Base-by-base conservation (phyloP, 2,888 invertebrate genomes). In the Iselma pallidipennis region DNA sequence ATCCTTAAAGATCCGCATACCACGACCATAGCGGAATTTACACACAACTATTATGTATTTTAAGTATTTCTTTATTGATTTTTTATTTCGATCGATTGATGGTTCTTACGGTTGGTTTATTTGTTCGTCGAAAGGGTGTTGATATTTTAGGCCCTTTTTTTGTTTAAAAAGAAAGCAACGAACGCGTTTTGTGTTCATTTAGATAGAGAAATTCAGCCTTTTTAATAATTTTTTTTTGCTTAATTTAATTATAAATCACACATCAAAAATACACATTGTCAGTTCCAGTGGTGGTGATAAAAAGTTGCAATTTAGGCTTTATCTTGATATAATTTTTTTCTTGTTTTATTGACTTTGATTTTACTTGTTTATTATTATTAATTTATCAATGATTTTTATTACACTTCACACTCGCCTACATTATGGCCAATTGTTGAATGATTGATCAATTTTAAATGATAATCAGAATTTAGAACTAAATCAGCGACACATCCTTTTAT, bases 401-500 rank as follows among this genome's bases (percentile, higher is more conserved):
- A 76, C 67, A 74, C 71, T 65, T 76, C 80, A 71, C 82, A 82
- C 72, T 82, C 81, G 59, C 79, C 79, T 50, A 81, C 76, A 66
- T 82, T 82, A 69, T 78, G 77, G 50, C 86, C 85, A 61, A 82
- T 82, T 61, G 83, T 82, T 33, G 86, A 85, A 72, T 84, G 82
- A 63, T 83, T 82, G 57, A 79, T 77, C 16, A 82, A 74, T 66
- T 81, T 78, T 48, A 89, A 81, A 66, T 84, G 83, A 76, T 84
- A 86, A 76, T 88, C 87, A 28, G 85, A 83, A 65, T 86, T 87
- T 49, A 89, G 79, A 51, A 85, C 85, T 64, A 89, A 77, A 76
- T 88, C 86, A 33, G 86, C 85, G 62, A 89, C 83, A 79, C 89
- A 89, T 55, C 89, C 89, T 51, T 81, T 80, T 64, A 87, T 83